phyloP scores from a whole-genome alignment of 2,113 vertebrate genomes.

The Aythya baeri region DNA sequence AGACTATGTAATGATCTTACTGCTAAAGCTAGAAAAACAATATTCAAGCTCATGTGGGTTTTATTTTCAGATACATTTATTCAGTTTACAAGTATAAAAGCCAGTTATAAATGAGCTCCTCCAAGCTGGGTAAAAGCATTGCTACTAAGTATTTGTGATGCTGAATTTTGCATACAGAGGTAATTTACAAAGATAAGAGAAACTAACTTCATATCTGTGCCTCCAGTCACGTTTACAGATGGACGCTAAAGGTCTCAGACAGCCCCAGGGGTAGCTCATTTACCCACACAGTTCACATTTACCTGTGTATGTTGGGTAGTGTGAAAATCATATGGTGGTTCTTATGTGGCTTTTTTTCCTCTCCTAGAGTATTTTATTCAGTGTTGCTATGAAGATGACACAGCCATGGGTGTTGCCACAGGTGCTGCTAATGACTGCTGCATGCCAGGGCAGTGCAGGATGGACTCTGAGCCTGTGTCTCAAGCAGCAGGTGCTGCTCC shows the following conservation, averaged over 20 bases:
- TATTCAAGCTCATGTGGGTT: not conserved
- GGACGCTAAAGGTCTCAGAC: not conserved
- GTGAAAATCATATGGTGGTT: not conserved
- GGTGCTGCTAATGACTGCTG: fast-evolving
- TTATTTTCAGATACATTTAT: not conserved
- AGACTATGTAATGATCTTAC: not conserved
- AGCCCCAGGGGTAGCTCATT: not conserved
- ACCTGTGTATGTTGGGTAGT: not conserved
- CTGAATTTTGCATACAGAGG: not conserved
- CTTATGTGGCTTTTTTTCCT: not conserved
- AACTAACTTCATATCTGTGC: not conserved
- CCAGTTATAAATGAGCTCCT: too few relatives aligned
- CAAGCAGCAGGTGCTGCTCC: not conserved
- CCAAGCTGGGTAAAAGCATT: not conserved
- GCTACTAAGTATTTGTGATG: not conserved
- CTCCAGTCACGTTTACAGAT: not conserved
- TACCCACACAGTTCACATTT: not conserved
- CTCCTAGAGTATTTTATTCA: not conserved
- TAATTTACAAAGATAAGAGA: not conserved
- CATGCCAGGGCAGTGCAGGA: fast-evolving
- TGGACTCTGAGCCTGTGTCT: fast-evolving
- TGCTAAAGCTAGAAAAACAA: not conserved
- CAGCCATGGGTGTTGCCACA: fast-evolving
- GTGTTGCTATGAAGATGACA: fast-evolving
- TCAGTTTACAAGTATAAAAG: too few relatives aligned